Percentiles rank a stretch among this genome's conserved stretches.
Conservation (phyloP, 2,888 invertebrate genomes). For the Polydrusus cervinus region DNA sequence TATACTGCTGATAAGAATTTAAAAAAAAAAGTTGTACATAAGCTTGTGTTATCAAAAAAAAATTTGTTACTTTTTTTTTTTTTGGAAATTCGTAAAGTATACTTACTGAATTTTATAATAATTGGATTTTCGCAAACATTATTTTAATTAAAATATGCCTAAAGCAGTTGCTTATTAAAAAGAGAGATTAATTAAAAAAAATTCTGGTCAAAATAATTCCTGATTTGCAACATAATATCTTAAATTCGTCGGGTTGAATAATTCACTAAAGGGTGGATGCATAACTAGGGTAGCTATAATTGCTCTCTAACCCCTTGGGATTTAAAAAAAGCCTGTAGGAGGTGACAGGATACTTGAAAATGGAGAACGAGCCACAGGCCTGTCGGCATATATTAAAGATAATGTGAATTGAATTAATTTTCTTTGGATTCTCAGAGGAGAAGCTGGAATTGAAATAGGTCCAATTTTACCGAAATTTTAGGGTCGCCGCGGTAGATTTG, state of each 20-base stretch:
- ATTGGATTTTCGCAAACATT: constrained; percentile 4
- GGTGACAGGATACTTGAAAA: constrained; percentile 53
- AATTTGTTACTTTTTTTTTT: no score
- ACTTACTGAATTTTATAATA: constrained; percentile 3
- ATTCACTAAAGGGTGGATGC: constrained; percentile 50
- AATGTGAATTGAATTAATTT: constrained; percentile 55
- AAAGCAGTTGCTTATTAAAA: constrained; percentile 21
- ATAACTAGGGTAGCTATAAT: constrained; percentile 53
- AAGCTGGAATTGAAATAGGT: constrained; percentile 50
- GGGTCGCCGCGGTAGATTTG: constrained; percentile 36
- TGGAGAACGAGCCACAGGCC: constrained; percentile 50
- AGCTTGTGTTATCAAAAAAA: no score
- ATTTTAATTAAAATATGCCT: constrained; percentile 36
- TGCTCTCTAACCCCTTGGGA: constrained; percentile 55
- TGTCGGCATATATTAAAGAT: constrained; percentile 53
- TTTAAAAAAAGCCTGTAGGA: constrained; percentile 52
- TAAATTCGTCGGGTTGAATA: constrained; percentile 55
- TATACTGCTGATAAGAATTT: no score
- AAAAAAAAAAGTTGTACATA: no score
- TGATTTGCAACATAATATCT: constrained; percentile 49
- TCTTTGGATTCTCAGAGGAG: constrained; percentile 51
- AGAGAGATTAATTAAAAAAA: constrained; percentile 42
- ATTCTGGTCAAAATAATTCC: constrained; percentile 28
- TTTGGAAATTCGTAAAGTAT: constrained; percentile 5
- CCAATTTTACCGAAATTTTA: constrained; percentile 42